Base-by-base conservation (phyloP, 2,797 vertebrate species). In the Halcyon leucocephala region DNA sequence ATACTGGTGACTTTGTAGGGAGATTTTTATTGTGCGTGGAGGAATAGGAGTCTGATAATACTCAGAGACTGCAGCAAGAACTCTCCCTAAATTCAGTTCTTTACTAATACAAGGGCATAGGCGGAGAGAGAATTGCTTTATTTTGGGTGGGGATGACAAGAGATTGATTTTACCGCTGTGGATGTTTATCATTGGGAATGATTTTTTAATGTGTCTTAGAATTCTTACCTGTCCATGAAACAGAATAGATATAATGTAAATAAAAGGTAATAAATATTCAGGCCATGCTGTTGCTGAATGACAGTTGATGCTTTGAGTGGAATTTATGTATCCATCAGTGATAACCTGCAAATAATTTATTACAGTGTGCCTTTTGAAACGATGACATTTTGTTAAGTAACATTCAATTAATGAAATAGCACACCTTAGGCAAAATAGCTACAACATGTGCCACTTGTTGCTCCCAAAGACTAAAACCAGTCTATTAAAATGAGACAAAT, bases 201-300 rank as follows among this genome's bases (percentile, higher is more conserved):
- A 49, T 89, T 90, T 94, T 90, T 82, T 81, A 69, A 78, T 1
- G 1, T 58, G 35, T 72, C 58, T 82, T 65, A 74, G 67, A 89
- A 86, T 93, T 92, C 55, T 67, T 82, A 73, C 39, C 49, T 84
- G 44, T 71, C 67, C 41, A 12, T 46, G 78, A 89, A 82, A 62
- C 1, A 82, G 42, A 90, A 89, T 5, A 61, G 57, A 37, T 12
- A 58, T 37, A 80, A 67, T 6, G 8, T 77, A 92, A 97, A 89
- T 85, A 95, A 90, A 86, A 87, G 39, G 22, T 39, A 81, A 92
- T 91, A 96, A 90, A 93, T 94, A 97, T 87, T 92, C 86, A 82
- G 55, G 39, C 86, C 81, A 12, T 55, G 46, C 48, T 77, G 48
- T n/a, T 91, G 71, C 49, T 85, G 78, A 73, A 81, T 73, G 67